Base-by-base conservation (phyloP, 1,140 invertebrate species). In the Thereuonema tuberculata region DNA sequence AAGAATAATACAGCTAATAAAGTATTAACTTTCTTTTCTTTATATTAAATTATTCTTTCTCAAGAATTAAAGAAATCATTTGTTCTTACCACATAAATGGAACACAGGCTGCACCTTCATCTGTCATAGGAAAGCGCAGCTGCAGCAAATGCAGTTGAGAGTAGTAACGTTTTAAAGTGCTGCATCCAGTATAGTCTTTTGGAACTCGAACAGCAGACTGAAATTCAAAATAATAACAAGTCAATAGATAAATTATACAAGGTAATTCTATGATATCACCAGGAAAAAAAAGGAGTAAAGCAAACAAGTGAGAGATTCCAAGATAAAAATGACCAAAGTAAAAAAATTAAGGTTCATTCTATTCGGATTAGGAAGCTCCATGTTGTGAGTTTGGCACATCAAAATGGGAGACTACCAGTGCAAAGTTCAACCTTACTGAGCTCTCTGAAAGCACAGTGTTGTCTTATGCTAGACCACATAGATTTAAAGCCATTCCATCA, bases 81-180 rank as follows among this genome's bases (percentile, higher is more conserved):
- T n/a, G n/a, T n/a, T n/a, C 67, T 76, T 79, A 89, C 92, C 93
- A 97, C 57, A 84, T 82, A 74, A 95, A 95, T 47, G 81, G 79
- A 23, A 78, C 81, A 23, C 86, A 82, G 31, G 82, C 82, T 37
- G 82, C 78, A 66, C 87, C 86, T 62, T 83, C 84, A 67, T 85
- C 83, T 31, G 81, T 80, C 82, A 95, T 89, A 0, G 93, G 92
- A 76, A 98, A 98, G 65, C 95, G 77, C 65, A 87, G 94, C 67
- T 92, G 85, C 49, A 98, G 78, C 60, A 92, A 90, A 71, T 90
- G 83, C 52, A 98, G 76, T 74, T 99, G 96, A 66, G 89, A 91
- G 74, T 91, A 98, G 72, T 99, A 99, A 68, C 87, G 85, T 70
- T 95, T 94, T 28, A 98, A 72, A 1, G 85, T 76, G 43, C 82